Conservation (phyloP, 1,140 invertebrate species). For the Asobara japonica region DNA sequence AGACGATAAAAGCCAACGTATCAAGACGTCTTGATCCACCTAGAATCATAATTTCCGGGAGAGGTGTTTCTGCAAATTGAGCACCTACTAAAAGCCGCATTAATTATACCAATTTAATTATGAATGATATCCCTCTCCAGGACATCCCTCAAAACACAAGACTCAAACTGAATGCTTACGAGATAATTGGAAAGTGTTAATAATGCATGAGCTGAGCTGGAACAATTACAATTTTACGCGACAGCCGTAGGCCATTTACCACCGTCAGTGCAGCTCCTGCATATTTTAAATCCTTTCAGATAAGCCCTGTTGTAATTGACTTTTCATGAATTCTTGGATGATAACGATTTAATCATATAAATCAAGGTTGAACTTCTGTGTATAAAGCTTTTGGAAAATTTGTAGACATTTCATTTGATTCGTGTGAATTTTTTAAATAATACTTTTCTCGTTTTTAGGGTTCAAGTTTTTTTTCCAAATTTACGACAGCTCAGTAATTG, state of each 20-base stretch:
- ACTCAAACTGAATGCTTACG: neutral
- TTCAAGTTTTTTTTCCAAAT: no score
- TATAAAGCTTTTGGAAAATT: no score
- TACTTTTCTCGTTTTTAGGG: no score
- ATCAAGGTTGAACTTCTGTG: no score
- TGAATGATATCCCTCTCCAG: neutral
- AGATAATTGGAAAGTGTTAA: neutral
- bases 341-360: no score
- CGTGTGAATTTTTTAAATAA: no score
- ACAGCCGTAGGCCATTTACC: neutral
- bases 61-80: neutral
- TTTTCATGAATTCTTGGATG: neutral
- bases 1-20: no score
- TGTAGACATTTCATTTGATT: no score
- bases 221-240: neutral
- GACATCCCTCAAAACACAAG: neutral
- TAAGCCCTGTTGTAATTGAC: neutral
- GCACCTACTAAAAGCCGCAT: neutral
- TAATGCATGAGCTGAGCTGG: neutral
- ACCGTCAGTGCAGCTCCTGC: neutral
- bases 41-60: no score
- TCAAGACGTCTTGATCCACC: no score
- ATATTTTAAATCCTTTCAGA: neutral
- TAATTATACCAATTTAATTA: neutral
- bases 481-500: no score